phyloP scores from a whole-genome alignment of 2,888 invertebrate species.

The Tipula helvola region DNA sequence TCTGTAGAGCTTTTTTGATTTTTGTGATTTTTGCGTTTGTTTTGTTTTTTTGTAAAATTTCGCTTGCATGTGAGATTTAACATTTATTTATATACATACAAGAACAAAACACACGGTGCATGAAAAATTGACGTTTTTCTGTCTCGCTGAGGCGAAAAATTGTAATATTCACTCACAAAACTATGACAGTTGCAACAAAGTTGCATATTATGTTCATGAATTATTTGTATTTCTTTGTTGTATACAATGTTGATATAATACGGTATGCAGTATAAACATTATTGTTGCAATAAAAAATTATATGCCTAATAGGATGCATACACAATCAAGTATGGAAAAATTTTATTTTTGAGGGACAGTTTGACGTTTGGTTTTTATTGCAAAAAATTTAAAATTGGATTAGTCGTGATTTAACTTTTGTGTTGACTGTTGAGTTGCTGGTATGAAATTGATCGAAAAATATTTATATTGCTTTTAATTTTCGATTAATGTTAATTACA shows the following conservation, averaged over 20 bases:
- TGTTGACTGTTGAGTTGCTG: background rate
- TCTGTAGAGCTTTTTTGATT: background rate
- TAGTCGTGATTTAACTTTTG: background rate
- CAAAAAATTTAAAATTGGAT: background rate
- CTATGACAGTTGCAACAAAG: background rate
- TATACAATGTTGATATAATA: background rate
- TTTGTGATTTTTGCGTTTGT: background rate
- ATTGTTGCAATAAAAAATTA: background rate
- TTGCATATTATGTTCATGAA: background rate
- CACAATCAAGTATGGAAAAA: background rate
- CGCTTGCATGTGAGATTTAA: background rate
- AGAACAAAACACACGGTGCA: background rate
- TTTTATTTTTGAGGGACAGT: background rate
- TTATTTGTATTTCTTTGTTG: background rate
- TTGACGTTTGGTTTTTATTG: background rate
- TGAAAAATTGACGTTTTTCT: background rate
- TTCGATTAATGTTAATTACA: no score
- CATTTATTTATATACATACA: background rate
- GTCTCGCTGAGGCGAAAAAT: background rate
- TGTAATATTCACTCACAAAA: background rate
- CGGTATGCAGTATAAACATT: background rate
- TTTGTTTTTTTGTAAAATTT: background rate
- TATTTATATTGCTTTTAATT: no score
- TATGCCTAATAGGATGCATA: background rate
- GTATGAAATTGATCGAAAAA: no score